Evolutionary conservation across 2,888 invertebrate species (phyloP), one percentile per base, ranked within the genome.

Genomic region (Myopa tessellatipennis): DNA sequence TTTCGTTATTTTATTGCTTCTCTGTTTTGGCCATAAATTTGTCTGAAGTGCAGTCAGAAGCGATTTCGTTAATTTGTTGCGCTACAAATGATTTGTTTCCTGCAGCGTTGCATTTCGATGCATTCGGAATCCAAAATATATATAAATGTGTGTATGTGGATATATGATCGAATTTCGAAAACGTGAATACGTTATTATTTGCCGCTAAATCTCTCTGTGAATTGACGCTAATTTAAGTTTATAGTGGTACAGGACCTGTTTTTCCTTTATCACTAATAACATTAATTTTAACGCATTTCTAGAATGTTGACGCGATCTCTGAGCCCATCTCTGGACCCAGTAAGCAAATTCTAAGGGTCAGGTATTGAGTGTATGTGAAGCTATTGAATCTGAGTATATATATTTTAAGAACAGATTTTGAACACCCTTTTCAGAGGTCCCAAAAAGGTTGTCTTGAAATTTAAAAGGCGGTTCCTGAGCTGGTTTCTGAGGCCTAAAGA

Each of bases 81-180:
- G 77, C 79, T 77, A 78, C 84, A 84, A 85, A 85, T 86, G 86
- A 86, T 86, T 86, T 86, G 86, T 86, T 86, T 85, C 86, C 84
- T 83, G 58, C 58, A 58, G 58, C 6, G 4, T 4, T 58, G 58
- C 14, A 58, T 58, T 58, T n/a, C n/a, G 58, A 6, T 58, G 58
- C 58, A 58, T 26, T 26, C 26, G 2, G 26, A 26, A 12, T 58
- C n/a, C 58, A n/a, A 55, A 55, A 55, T 16, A 26, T 55, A 14
- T 16, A 55, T 55, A 14, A 55, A 10, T 55, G 55, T 16, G 55
- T 16, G 1, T 16, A 58, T 5, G 58, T 12, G 16, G 58, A 58
- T 6, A 6, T 12, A 12, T 16, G 14, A n/a, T 58, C 58, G 58
- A 16, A 58, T n/a, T 58, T 58, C 58, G n/a, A 16, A n/a, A 58